A percentile compares a stretch with the other conserved stretches of the same genome.
Evolutionary conservation across 2,113 vertebrate species (phyloP).

Genomic region (Benitochromis conjunctus): DNA sequence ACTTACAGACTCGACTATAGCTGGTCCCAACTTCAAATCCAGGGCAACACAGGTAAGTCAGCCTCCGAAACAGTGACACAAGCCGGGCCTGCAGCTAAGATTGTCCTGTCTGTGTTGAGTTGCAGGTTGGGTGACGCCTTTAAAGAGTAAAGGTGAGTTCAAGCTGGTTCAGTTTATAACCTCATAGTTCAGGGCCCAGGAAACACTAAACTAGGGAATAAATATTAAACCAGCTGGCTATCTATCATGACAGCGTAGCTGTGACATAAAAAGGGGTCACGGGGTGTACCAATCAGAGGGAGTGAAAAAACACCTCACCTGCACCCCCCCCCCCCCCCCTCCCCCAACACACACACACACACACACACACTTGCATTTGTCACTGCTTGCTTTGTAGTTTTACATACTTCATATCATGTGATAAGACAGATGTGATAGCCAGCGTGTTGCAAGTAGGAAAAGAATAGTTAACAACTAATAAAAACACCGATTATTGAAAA

Average conservation of each 20-base stretch:
- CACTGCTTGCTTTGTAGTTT: neutral
- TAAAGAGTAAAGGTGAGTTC: neutral
- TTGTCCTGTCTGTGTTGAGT: neutral
- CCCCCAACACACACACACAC: too few relatives aligned
- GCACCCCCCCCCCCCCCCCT: too few relatives aligned
- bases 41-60: slow-evolving; percentile 30
- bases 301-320: neutral
- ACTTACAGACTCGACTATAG: slow-evolving; percentile 7
- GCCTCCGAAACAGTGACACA: neutral
- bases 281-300: neutral
- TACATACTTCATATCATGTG: neutral
- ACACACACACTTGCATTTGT: neutral
- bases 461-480: neutral
- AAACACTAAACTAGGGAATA: neutral
- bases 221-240: neutral
- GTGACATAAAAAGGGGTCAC: neutral
- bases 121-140: neutral
- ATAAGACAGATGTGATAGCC: neutral
- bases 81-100: too few relatives aligned
- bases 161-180: neutral
- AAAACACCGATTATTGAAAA: neutral
- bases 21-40: slow-evolving; percentile 39
- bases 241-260: neutral
- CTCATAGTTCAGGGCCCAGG: neutral
- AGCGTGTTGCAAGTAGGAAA: neutral